phyloP scores from a whole-genome alignment of 2,113 vertebrate species.

The Meleagris gallopavo region DNA sequence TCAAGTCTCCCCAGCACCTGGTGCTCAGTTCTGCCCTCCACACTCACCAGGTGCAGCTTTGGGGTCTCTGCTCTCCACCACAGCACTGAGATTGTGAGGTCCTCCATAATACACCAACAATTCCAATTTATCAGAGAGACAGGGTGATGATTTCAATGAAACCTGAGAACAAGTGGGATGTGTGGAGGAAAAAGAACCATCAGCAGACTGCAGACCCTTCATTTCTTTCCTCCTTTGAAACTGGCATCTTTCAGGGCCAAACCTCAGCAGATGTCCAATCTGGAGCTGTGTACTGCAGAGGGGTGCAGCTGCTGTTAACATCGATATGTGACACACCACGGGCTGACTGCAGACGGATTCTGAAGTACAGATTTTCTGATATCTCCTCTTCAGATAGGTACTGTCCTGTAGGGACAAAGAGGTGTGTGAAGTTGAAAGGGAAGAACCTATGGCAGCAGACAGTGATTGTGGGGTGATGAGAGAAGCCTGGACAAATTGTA shows the following conservation, averaged over 20 bases:
- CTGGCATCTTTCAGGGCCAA: neutral
- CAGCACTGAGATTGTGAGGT: slow-evolving; percentile 77
- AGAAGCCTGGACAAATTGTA: neutral
- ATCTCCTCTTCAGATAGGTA: neutral
- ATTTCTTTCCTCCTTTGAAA: neutral
- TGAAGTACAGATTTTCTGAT: neutral
- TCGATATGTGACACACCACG: neutral
- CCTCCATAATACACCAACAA: slow-evolving; percentile 83
- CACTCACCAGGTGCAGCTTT: slow-evolving; percentile 70
- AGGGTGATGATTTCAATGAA: neutral
- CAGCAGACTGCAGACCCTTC: neutral
- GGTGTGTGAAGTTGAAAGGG: neutral
- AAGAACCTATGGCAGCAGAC: neutral
- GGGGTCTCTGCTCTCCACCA: slow-evolving; percentile 77
- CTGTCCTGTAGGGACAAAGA: neutral
- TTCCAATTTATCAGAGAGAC: slow-evolving; percentile 65
- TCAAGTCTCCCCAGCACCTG: neutral
- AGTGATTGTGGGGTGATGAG: neutral
- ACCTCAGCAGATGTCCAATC: slow-evolving; percentile 15
- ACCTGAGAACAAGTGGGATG: neutral
- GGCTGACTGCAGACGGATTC: neutral
- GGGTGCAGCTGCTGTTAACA: neutral
- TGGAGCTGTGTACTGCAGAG: neutral
- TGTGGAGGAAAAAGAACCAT: neutral
- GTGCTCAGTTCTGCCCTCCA: neutral